Evolutionary conservation across 2,888 invertebrate species (phyloP), one percentile per base, ranked within the genome.

Genomic region (Sarcophaga variegata): DNA sequence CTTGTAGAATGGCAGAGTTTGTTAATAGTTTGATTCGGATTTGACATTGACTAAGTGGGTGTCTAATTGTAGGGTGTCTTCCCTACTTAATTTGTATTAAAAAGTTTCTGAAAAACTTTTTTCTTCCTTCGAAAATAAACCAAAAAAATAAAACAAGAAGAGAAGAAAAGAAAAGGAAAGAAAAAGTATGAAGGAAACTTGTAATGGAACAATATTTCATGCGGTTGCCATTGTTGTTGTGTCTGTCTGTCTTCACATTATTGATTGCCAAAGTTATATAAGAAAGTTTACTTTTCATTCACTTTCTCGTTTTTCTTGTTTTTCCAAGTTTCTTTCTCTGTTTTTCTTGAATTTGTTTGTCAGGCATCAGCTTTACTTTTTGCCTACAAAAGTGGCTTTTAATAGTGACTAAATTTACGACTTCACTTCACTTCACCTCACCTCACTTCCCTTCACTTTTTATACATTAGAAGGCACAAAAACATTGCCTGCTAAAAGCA

Each of bases 301-400:
- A 37, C 10, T 37, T 2, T 37, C 37, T 10, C 0, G 54, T 54
- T 54, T 54, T 54, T 14, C 14, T 54, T 54, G 54, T 14, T 12
- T 4, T 54, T 54, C 54, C 0, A 17, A 54, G 4, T 54, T 54
- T 54, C 4, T 54, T 54, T 54, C 14, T 54, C 17, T 12, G 54
- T 54, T 54, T 54, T 54, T 54, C 14, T 54, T 54, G 54, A 14
- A 14, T 12, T 54, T 54, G 14, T 17, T 54, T 14, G 8, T 54
- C 54, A 54, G 54, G 17, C 54, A 54, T 54, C 54, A 54, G 14
- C 0, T 54, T 54, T 54, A 17, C 2, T 14, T 17, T 47, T 59
- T 45, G 64, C 37, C 59, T 64, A 63, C 54, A 71, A 63, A 64
- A 72, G 54, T 45, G n/a, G 27, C 22, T 71, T 72, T 71, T 80